Evolutionary conservation across 2,888 invertebrate genomes (phyloP).

Genomic region (Pristionchus exspectatus): DNA sequence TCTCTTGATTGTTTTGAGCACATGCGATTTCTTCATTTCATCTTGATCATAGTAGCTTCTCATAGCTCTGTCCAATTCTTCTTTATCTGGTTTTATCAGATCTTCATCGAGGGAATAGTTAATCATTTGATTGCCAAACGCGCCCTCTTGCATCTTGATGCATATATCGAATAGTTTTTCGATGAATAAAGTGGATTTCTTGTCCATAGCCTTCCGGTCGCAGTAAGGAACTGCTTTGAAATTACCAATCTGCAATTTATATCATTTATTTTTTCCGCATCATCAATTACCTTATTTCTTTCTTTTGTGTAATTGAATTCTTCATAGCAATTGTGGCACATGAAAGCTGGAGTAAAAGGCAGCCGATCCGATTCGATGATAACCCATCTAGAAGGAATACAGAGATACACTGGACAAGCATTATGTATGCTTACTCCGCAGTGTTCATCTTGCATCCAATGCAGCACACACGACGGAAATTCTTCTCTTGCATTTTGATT

Average conservation of each 20-base stretch:
- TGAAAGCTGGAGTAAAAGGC: constrained; percentile 59
- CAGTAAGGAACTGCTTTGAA: constrained; percentile 67
- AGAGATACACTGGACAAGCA: background rate
- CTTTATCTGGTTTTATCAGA: background rate
- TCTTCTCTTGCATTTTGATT: constrained; percentile 61
- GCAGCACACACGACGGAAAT: constrained; percentile 63
- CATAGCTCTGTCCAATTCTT: background rate
- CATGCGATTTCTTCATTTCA: background rate
- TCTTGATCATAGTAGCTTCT: background rate
- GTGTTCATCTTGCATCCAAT: constrained; percentile 59
- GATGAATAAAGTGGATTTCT: background rate
- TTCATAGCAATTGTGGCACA: constrained; percentile 61
- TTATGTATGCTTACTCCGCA: constrained; percentile 58
- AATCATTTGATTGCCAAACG: background rate
- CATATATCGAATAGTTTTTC: constrained; percentile 7
- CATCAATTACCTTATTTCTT: constrained; percentile 56
- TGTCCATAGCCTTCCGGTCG: constrained; percentile 59
- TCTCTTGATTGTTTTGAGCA: background rate
- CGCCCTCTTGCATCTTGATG: background rate
- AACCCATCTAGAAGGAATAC: constrained; percentile 59
- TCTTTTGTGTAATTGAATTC: constrained; percentile 60
- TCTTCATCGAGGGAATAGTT: background rate
- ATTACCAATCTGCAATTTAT: constrained; percentile 3
- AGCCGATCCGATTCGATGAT: constrained; percentile 60
- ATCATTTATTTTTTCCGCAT: background rate